Evolutionary conservation across 1,140 invertebrate genomes (phyloP).

Genomic region (Zaprionus tsacasi): DNA sequence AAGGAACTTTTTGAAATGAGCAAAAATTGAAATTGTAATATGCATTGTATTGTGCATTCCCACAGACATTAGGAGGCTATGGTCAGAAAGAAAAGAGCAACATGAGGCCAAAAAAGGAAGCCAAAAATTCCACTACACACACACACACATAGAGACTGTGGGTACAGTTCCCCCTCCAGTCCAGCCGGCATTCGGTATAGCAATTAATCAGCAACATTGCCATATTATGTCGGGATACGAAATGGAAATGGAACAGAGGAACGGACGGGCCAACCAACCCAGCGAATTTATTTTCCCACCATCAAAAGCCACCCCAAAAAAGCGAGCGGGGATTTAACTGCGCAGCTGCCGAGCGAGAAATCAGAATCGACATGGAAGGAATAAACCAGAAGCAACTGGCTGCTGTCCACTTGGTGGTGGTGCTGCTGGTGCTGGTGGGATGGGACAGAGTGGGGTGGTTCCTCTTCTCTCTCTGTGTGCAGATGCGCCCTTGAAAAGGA

Average conservation of each 20-base stretch:
- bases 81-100: constrained; percentile 54
- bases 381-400: constrained; percentile 33
- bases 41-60: constrained; percentile 45
- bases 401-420: constrained; percentile 43
- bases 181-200: not conserved
- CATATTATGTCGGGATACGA: constrained; percentile 25
- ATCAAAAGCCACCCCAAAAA: constrained; percentile 63
- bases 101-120: constrained; percentile 50
- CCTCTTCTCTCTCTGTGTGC: constrained; percentile 3
- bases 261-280: not conserved
- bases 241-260: constrained; percentile 36
- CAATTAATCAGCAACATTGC: constrained; percentile 62
- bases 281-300: constrained; percentile 66
- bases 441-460: constrained; percentile 37
- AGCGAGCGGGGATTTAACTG: constrained; percentile 40
- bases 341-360: constrained; percentile 63
- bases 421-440: no score
- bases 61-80: constrained; percentile 45
- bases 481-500: constrained; percentile 64
- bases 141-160: constrained; percentile 17
- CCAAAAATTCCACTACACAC: constrained; percentile 56
- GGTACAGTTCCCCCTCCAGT: constrained; percentile 57
- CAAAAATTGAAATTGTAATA: constrained; percentile 20
- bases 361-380: constrained; percentile 44
- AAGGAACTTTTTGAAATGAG: not conserved